Evolutionary conservation across 2,888 invertebrate species (phyloP), one percentile per base, ranked within the genome.

Genomic region (Mythimna albipuncta): DNA sequence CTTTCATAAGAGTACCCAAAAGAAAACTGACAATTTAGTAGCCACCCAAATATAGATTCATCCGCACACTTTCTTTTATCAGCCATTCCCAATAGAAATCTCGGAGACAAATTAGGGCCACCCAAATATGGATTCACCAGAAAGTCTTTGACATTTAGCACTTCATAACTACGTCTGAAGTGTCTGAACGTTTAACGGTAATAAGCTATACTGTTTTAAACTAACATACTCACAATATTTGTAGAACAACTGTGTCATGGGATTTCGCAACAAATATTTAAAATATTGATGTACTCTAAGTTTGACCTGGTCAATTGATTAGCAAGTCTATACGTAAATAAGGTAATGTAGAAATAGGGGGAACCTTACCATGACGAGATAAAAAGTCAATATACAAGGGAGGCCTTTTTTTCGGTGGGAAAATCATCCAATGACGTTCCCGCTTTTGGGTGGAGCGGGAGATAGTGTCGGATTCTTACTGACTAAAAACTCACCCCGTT

Each of bases 171-270:
- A 32, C 44, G 65, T 79, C 61, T 67, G 32, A n/a, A 64, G 26
- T 44, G 65, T 79, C 61, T 67, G 32, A n/a, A 64, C 50, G 13
- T 57, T 57, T 69, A 77, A 82, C 67, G 58, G 69, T 78, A 59
- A 61, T 59, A 57, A 44, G 13, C 32, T 26, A 19, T 79, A 79
- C 59, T 55, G 69, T 75, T 70, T 64, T 9, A 41, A 55, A 65
- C n/a, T 62, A 67, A 47, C 69, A 58, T 63, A 72, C 58, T 41
- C 38, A 32, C 55, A 57, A 61, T 77, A 75, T 84, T 82, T 87
- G 67, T 32, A 78, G 66, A 72, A 61, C 21, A 82, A 81, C 44
- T 69, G 68, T 87, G 87, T 85, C 62, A 84, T 76, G 77, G 67
- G 79, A 83, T 83, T 73, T 66, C 9, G 26, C 47, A 67, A 72